These are phyloP conservation scores for Sebastes matsubarae DNA, from an alignment of 2,797 vertebrate species.

Conservation along the genomic window DNA sequence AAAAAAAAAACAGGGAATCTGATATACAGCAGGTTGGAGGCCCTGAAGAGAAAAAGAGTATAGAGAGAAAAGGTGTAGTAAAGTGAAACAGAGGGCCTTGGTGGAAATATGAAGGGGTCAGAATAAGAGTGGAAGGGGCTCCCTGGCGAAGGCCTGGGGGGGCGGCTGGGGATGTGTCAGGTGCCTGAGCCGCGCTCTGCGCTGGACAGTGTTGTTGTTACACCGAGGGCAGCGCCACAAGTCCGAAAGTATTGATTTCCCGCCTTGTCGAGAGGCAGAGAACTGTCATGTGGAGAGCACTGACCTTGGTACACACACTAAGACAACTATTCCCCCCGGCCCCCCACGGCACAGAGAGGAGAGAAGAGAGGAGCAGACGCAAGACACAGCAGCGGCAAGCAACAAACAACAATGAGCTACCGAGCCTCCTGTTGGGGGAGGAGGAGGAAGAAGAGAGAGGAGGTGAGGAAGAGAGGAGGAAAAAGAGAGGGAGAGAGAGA, in stretches of 20 bases:
- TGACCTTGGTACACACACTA: conserved; percentile 89
- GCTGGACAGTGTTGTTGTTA: conserved; percentile 91
- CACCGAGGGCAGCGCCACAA: conserved; percentile 97
- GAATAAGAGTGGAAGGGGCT: conserved; percentile 59
- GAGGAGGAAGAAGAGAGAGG: neutral
- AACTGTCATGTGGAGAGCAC: conserved; percentile 96
- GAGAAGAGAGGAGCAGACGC: conserved; percentile 65
- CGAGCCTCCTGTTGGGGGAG: conserved; percentile 26
- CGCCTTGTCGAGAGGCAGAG: conserved; percentile 96
- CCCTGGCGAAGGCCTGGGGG: conserved; percentile 49
- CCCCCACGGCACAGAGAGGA: conserved; percentile 71
- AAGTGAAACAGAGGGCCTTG: conserved; percentile 56
- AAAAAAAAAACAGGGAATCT: conserved; percentile 7
- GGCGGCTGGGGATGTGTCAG: conserved; percentile 77
- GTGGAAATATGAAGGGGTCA: conserved; percentile 68
- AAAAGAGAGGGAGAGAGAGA: neutral
- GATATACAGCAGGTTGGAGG: conserved; percentile 39
- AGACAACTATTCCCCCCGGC: conserved; percentile 82
- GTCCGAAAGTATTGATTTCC: conserved; percentile 99
- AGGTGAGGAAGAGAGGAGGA: conserved; percentile 30
- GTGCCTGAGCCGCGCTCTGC: conserved; percentile 69
- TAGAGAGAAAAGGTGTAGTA: conserved; percentile 53
- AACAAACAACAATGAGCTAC: conserved; percentile 73
- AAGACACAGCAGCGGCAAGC: conserved; percentile 62
- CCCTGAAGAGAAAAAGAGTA: conserved; percentile 44